Evolutionary conservation across 2,888 invertebrate species (phyloP), one percentile per base, ranked within the genome.

Genomic region (Rhogogaster chlorosoma): DNA sequence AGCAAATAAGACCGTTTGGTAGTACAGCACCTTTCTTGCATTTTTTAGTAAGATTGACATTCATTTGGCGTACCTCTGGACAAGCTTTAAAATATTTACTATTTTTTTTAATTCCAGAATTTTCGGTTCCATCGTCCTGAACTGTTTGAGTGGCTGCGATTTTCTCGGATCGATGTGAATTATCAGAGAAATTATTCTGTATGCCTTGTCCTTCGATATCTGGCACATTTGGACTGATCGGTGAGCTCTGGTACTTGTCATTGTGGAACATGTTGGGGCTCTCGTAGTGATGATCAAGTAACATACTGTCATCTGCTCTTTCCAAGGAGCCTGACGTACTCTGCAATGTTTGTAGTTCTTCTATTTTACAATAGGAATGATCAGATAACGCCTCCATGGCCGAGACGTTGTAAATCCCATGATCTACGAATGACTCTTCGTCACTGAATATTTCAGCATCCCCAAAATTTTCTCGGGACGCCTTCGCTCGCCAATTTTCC

Each of bases 1-100:
- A 71, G 49, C 84, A 71, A 32, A 84, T 45, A 15, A 49, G 70
- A 84, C 84, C 84, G 71, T 84, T 84, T 53, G 71, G 84, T 49
- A 84, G 73, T 61, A 75, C 29, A 75, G 42, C 45, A 75, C 49
- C 29, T 75, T 49, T 75, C 26, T 75, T 42, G 26, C 75, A n/a
- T n/a, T n/a, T n/a, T n/a, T n/a, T n/a, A n/a, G n/a, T n/a, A n/a
- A n/a, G n/a, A n/a, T n/a, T n/a, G n/a, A n/a, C n/a, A n/a, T n/a
- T n/a, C n/a, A n/a, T n/a, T n/a, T n/a, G n/a, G n/a, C n/a, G 75
- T 45, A 75, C 49, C 49, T 75, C 42, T 75, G 75, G 75, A 49
- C 42, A 75, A 22, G 42, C 49, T 75, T 49, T 42, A n/a, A 75
- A 75, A 49, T 75, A 75, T 42, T 75, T 42, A 75, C 75, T 75